Evolutionary conservation across 1,140 invertebrate genomes (phyloP).

Genomic region (Periplaneta americana): DNA sequence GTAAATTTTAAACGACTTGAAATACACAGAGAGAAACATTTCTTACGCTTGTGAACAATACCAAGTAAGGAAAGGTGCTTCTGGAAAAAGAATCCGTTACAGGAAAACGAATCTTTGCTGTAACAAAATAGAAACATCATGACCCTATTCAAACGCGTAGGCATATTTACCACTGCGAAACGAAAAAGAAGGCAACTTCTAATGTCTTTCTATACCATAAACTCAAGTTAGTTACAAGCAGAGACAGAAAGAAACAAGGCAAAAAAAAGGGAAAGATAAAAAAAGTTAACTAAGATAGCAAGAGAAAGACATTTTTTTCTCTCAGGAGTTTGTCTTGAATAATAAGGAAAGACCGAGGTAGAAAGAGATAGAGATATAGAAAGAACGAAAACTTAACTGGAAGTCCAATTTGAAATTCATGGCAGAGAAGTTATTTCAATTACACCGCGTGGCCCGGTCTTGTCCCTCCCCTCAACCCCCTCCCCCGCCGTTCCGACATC

Average conservation of each 20-base stretch:
- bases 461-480: background rate
- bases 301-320: background rate
- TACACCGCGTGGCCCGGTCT: background rate
- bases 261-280: background rate
- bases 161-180: background rate
- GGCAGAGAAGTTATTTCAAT: background rate
- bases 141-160: background rate
- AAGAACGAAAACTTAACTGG: background rate
- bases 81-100: background rate
- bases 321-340: background rate
- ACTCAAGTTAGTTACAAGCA: background rate
- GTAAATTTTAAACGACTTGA: no score
- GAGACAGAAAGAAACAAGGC: background rate
- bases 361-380: background rate
- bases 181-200: background rate
- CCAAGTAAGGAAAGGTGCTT: background rate
- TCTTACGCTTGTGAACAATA: background rate
- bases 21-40: no score
- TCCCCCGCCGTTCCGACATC: background rate
- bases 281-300: background rate
- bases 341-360: background rate
- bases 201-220: background rate
- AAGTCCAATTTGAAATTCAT: background rate
- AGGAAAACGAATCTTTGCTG: background rate
- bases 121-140: background rate